A percentile compares a stretch with the other conserved stretches of the same genome.
phyloP scores from a whole-genome alignment of 2,888 invertebrate species.

The Imbricaverruca yamaguchii region DNA sequence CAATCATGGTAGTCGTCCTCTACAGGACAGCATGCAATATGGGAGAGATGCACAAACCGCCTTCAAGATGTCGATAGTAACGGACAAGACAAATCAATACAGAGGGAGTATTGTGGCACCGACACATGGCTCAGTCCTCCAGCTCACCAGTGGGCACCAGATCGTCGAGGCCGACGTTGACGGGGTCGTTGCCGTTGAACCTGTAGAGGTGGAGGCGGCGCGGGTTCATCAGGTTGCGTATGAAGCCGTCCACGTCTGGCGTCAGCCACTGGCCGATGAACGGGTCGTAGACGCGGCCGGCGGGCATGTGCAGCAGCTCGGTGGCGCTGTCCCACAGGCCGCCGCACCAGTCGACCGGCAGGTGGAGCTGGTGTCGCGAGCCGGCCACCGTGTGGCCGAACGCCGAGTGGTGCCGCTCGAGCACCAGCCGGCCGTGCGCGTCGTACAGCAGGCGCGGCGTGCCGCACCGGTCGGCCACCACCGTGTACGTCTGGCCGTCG shows the following conservation, averaged over 20 bases:
- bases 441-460: conserved; percentile 94
- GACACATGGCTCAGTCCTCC: neutral
- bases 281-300: conserved; percentile 88
- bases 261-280: conserved; percentile 93
- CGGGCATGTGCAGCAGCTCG: conserved; percentile 79
- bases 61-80: no score
- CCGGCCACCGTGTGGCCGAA: conserved; percentile 91
- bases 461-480: conserved; percentile 87
- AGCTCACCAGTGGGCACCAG: conserved; percentile 31
- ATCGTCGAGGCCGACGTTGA: conserved; percentile 50
- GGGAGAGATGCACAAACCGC: no score
- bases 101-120: neutral
- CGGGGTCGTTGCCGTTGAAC: conserved; percentile 88
- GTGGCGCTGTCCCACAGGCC: conserved; percentile 88
- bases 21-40: no score
- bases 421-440: conserved; percentile 84
- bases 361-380: conserved; percentile 84
- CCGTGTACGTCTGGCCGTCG: conserved; percentile 83
- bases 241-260: conserved; percentile 80
- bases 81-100: no score
- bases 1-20: no score
- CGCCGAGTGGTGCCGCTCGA: conserved; percentile 89
- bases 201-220: conserved; percentile 78
- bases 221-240: conserved; percentile 57
- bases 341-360: conserved; percentile 91